Evolutionary conservation across 1,140 invertebrate species (phyloP), one percentile per base, ranked within the genome.

Genomic region (Ganaspis sp.): DNA sequence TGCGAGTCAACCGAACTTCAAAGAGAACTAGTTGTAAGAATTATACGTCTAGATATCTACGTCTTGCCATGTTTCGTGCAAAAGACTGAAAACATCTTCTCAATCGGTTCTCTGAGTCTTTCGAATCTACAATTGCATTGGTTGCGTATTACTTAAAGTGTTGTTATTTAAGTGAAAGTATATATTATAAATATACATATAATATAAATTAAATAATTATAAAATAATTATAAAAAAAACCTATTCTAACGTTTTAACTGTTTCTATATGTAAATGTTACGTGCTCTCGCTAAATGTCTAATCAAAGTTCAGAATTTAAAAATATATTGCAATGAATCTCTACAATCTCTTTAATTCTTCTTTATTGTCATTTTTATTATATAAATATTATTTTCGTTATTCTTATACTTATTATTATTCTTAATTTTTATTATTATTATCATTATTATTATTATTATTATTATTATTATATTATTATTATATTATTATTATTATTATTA

Each of bases 181-280:
- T 81, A 79, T 78, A 75, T 79, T 37, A 37, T 78, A 76, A 82
- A 81, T 73, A 83, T 83, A 85, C 79, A 74, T 69, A 78, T 84
- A 77, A 85, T 81, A 83, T 69, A 78, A 74, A 80, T 83, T 70
- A 38, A 34, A 75, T 75, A 71, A 69, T 70, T 70, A 69, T 74
- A 76, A 74, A 73, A 34, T 34, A 34, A 34, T 34, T 80, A 84
- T 83, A 81, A 75, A 83, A 76, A 85, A 82, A 76, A 84, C 84
- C 87, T 87, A 87, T 82, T 85, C 81, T 87, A 86, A 81, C 76
- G 82, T 87, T 87, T 82, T 87, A 81, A 85, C 85, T 88, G 81
- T 89, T 90, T 89, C 80, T 89, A 86, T 81, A 83, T 87, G 81
- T 86, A 85, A 81, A 84, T 86, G 79, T 88, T 88, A 88, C 72